Percentiles rank a stretch among this genome's conserved stretches.
phyloP scores from a whole-genome alignment of 2,888 invertebrate genomes.

The Ormyrus rosae region DNA sequence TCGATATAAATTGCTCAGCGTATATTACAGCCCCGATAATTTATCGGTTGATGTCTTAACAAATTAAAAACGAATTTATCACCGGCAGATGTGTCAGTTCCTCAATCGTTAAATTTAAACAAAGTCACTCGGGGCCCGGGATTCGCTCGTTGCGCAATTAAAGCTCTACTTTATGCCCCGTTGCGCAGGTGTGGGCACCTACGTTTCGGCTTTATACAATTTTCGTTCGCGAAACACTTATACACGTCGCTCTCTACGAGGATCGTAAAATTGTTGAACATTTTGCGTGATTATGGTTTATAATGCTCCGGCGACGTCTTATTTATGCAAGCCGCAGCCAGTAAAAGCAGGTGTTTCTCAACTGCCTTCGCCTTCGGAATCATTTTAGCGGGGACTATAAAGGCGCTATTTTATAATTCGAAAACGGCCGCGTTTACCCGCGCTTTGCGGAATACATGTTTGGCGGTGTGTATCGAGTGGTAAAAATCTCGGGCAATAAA shows the following conservation, averaged over 20 bases:
- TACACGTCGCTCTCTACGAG: not conserved
- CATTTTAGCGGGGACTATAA: conserved; percentile 38
- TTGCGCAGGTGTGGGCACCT: conserved; percentile 43
- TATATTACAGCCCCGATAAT: no score
- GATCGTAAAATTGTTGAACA: conserved; percentile 54
- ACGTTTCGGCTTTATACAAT: conserved; percentile 27
- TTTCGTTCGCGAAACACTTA: conserved; percentile 24
- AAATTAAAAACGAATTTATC: not conserved
- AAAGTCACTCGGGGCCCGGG: conserved; percentile 2
- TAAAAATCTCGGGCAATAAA: not conserved
- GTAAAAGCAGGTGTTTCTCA: conserved; percentile 42
- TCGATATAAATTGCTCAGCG: no score
- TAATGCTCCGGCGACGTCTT: conserved; percentile 42
- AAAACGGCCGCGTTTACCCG: not conserved
- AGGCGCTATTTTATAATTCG: not conserved
- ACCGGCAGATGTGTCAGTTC: not conserved
- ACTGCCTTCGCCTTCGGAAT: conserved; percentile 5
- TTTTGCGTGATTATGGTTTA: conserved; percentile 48
- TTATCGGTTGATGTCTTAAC: no score
- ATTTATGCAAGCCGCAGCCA: conserved; percentile 34
- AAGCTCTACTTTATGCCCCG: conserved; percentile 47
- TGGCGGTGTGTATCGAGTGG: not conserved
- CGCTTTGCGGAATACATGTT: conserved; percentile 2
- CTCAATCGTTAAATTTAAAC: conserved; percentile 8
- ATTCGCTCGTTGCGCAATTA: conserved; percentile 45